Conservation (phyloP, 1,140 invertebrate species). For the Micrasema longulum region DNA sequence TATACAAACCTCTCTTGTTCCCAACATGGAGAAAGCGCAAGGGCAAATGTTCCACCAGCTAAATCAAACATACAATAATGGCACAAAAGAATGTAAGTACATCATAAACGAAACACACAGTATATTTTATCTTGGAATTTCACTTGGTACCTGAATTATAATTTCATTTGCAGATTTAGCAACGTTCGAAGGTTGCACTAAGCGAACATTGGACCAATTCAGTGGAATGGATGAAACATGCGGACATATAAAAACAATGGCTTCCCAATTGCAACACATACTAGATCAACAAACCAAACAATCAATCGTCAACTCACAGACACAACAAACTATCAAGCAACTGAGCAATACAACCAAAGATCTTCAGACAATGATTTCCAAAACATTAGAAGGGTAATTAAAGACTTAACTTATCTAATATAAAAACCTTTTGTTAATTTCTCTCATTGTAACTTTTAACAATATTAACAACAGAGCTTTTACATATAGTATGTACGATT, state of each 20-base stretch:
- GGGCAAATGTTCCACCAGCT: constrained; percentile 89
- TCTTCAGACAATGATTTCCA: constrained; percentile 44
- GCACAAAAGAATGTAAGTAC: constrained; percentile 89
- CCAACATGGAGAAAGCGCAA: constrained; percentile 86
- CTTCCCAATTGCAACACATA: constrained; percentile 45
- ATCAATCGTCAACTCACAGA: constrained; percentile 47
- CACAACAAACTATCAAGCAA: constrained; percentile 49
- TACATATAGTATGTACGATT: too few relatives aligned
- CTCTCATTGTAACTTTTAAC: too few relatives aligned
- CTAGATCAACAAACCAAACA: constrained; percentile 52
- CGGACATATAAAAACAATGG: constrained; percentile 38
- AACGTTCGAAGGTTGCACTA: constrained; percentile 64
- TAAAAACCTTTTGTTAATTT: too few relatives aligned
- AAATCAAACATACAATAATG: constrained; percentile 85
- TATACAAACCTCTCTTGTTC: constrained; percentile 80
- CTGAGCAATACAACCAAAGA: constrained; percentile 50
- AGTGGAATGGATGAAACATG: constrained; percentile 44
- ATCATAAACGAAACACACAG: background rate
- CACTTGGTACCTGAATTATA: background rate
- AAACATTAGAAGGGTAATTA: constrained; percentile 49
- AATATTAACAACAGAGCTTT: too few relatives aligned
- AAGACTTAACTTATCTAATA: too few relatives aligned
- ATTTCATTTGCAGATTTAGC: constrained; percentile 62
- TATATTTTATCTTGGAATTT: background rate
- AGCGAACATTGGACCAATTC: constrained; percentile 40